Percentiles rank a stretch among this genome's conserved stretches.
Conservation (phyloP, 2,888 invertebrate species). For the Ennomos erosarius region DNA sequence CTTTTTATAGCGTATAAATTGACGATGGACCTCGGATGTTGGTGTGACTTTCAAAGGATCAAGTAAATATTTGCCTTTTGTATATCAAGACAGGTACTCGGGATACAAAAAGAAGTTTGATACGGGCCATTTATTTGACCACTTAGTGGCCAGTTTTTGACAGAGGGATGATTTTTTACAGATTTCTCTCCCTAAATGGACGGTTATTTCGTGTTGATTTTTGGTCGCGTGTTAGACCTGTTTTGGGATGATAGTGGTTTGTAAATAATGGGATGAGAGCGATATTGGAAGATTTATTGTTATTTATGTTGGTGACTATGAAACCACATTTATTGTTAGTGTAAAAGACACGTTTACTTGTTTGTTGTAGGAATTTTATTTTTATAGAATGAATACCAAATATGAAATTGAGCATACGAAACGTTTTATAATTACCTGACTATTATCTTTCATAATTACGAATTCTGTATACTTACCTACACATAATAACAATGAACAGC, state of each 20-base stretch:
- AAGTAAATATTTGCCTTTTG: slow-evolving; percentile 72
- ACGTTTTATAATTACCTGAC: too few species aligned
- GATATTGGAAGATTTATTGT: slow-evolving; percentile 56
- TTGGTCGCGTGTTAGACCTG: slow-evolving; percentile 72
- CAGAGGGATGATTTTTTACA: slow-evolving; percentile 59
- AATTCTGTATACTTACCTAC: too few species aligned
- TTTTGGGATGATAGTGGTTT: slow-evolving; percentile 61
- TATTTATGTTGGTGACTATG: slow-evolving; percentile 42
- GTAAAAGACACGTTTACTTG: background rate
- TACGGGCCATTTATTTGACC: slow-evolving; percentile 76
- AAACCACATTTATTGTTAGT: slow-evolving; percentile 41
- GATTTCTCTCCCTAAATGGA: slow-evolving; percentile 76
- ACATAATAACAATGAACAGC: too few species aligned
- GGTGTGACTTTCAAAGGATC: slow-evolving; percentile 54
- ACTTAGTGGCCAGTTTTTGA: slow-evolving; percentile 72
- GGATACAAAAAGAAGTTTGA: slow-evolving; percentile 68
- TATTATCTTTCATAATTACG: too few species aligned
- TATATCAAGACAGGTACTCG: slow-evolving; percentile 70
- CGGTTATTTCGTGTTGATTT: slow-evolving; percentile 60
- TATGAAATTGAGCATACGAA: too few species aligned
- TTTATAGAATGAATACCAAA: too few species aligned
- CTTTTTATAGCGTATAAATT: slow-evolving; percentile 67
- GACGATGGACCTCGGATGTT: slow-evolving; percentile 80
- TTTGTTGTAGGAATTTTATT: background rate
- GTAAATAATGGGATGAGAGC: slow-evolving; percentile 61